These are phyloP conservation scores for Bothrops jararaca DNA, from an alignment of 2,113 vertebrate species.

Conservation along the genomic window DNA sequence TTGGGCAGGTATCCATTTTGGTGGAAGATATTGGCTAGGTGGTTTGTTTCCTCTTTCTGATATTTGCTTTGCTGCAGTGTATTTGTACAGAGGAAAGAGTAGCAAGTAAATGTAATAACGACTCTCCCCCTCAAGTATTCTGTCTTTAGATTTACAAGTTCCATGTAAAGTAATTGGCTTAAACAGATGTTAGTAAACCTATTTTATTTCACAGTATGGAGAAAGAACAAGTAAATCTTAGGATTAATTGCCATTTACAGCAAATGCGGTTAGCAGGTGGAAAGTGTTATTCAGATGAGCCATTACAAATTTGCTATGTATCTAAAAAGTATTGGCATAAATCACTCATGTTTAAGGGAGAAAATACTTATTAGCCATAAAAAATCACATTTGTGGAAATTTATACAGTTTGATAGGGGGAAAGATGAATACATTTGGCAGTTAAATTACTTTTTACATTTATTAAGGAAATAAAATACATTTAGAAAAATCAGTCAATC, in stretches of 20 bases:
- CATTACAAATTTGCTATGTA: constrained; percentile 27
- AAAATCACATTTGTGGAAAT: constrained; percentile 16
- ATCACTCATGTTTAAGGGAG: constrained; percentile 4
- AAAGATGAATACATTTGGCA: neutral
- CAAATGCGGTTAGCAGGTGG: constrained; percentile 30
- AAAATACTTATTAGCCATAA: neutral
- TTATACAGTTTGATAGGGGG: neutral
- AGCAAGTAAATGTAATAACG: constrained; percentile 27
- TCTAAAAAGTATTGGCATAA: constrained; percentile 35
- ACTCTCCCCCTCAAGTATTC: constrained; percentile 26
- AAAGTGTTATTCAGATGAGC: constrained; percentile 9
- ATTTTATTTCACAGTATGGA: constrained; percentile 38
- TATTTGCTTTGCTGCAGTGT: neutral
- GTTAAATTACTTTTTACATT: neutral
- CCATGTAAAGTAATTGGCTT: constrained; percentile 49
- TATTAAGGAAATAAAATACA: neutral
- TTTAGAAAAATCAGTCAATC: neutral
- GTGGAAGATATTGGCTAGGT: neutral
- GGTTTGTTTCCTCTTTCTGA: neutral
- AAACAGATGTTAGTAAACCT: constrained; percentile 49
- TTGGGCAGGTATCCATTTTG: neutral
- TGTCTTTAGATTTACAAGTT: constrained; percentile 51
- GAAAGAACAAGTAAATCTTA: constrained; percentile 11
- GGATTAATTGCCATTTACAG: constrained; percentile 29
- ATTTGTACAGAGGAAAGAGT: neutral